phyloP scores from a whole-genome alignment of 2,113 vertebrate genomes.

The Myrmecophaga tridactyla region DNA sequence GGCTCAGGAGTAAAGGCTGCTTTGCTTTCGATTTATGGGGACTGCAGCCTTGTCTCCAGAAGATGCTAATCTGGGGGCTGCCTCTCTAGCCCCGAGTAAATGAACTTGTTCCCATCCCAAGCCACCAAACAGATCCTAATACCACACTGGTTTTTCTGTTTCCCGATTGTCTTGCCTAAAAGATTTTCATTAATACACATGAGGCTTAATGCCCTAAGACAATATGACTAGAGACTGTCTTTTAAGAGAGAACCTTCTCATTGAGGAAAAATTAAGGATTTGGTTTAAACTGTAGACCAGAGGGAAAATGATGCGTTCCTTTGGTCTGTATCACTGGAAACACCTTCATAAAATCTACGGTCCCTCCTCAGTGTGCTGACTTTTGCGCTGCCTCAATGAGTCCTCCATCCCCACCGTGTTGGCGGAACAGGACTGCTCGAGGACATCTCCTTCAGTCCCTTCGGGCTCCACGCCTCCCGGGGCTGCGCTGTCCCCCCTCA shows the following conservation, averaged over 20 bases:
- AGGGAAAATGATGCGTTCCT: slow-evolving; percentile 64
- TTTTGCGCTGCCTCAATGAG: slow-evolving; percentile 85
- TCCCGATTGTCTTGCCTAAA: slow-evolving; percentile 78
- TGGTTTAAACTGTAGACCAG: slow-evolving; percentile 75
- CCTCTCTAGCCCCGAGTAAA: not conserved
- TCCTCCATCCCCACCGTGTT: slow-evolving; percentile 74
- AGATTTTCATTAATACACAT: slow-evolving; percentile 39
- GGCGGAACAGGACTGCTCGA: slow-evolving; percentile 22
- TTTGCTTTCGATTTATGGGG: not conserved
- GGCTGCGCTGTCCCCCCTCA: slow-evolving; percentile 55
- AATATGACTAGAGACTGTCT: slow-evolving; percentile 51
- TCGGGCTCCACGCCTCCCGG: slow-evolving; percentile 60
- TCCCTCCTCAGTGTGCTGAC: slow-evolving; percentile 71
- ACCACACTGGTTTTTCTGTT: not conserved
- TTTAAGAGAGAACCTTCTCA: slow-evolving; percentile 68
- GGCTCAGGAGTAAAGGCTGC: not conserved
- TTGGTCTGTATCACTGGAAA: slow-evolving; percentile 72
- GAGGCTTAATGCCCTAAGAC: slow-evolving; percentile 55
- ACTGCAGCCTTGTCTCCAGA: not conserved
- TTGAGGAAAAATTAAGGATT: slow-evolving; percentile 74
- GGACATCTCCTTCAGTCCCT: slow-evolving; percentile 52
- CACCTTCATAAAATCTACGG: slow-evolving; percentile 55
- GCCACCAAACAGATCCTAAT: not conserved
- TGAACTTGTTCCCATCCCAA: not conserved
- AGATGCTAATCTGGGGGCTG: not conserved